Percentiles rank a stretch among this genome's conserved stretches.
These are phyloP conservation scores for Ameiurus melas DNA, from an alignment of 2,113 vertebrate species.

Conservation along the genomic window DNA sequence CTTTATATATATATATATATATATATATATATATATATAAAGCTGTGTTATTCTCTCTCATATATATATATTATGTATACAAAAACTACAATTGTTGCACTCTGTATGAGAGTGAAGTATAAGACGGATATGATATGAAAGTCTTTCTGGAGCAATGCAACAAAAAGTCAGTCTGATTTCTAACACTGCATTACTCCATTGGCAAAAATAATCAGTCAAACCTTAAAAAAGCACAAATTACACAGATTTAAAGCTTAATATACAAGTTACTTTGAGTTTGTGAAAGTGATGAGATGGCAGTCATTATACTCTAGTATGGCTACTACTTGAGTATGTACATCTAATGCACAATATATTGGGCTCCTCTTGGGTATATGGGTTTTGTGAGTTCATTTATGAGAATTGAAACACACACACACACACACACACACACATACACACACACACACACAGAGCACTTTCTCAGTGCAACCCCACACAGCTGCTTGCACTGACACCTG, in stretches of 20 bases:
- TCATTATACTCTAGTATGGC: background rate
- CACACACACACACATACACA: background rate
- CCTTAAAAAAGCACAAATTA: background rate
- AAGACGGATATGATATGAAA: no score
- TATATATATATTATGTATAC: no score
- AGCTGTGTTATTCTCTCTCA: no score
- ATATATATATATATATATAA: no score
- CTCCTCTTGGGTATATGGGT: background rate
- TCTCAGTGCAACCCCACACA: background rate
- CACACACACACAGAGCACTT: background rate
- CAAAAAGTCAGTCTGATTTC: no score
- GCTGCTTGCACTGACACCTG: conserved; percentile 3
- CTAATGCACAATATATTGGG: background rate
- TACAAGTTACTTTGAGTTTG: background rate
- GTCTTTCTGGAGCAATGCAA: no score
- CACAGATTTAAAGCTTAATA: background rate
- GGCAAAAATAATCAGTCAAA: background rate
- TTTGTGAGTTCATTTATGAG: background rate
- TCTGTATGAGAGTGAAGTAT: no score
- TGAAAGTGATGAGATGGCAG: background rate
- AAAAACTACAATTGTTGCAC: no score
- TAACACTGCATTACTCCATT: background rate
- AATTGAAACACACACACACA: conserved; percentile 7
- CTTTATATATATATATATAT: no score
- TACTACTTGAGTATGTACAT: background rate